A percentile compares a stretch with the other conserved stretches of the same genome.
These are phyloP conservation scores for Deilephila elpenor DNA, from an alignment of 2,888 invertebrate genomes.

Conservation along the genomic window DNA sequence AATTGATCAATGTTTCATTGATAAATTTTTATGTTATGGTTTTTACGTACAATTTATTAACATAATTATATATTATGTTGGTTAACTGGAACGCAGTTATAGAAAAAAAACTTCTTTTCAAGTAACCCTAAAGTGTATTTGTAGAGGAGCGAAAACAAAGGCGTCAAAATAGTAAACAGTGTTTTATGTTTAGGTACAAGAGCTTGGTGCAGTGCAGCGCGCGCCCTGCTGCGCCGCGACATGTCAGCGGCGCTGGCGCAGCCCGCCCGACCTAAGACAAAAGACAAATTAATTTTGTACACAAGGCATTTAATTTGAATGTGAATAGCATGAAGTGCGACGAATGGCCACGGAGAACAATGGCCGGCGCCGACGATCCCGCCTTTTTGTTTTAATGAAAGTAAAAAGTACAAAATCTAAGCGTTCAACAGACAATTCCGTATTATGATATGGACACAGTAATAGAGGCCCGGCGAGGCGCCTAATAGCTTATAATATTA, in stretches of 20 bases:
- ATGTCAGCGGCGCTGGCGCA: constrained; percentile 67
- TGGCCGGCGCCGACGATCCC: constrained; percentile 80
- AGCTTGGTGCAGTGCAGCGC: constrained; percentile 36
- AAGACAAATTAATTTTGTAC: constrained; percentile 85
- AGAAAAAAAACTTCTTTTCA: neutral
- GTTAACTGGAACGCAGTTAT: neutral
- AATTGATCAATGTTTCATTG: no score
- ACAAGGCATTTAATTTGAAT: constrained; percentile 84
- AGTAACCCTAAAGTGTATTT: neutral
- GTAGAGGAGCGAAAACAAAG: constrained; percentile 12
- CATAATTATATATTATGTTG: no score
- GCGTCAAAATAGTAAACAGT: constrained; percentile 18
- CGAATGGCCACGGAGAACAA: constrained; percentile 83
- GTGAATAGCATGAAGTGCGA: constrained; percentile 85
- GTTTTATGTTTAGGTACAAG: constrained; percentile 32
- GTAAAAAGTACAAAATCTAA: constrained; percentile 82
- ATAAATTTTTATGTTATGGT: no score
- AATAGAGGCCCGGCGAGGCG: constrained; percentile 78
- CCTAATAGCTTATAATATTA: constrained; percentile 83
- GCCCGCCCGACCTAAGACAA: constrained; percentile 75
- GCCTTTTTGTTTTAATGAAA: constrained; percentile 80
- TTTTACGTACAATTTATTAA: neutral
- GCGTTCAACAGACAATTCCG: constrained; percentile 80
- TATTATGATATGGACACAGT: constrained; percentile 83
- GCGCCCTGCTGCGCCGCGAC: constrained; percentile 76